Conservation (phyloP, 1,140 invertebrate species). For the Catajapyx aquilonaris region DNA sequence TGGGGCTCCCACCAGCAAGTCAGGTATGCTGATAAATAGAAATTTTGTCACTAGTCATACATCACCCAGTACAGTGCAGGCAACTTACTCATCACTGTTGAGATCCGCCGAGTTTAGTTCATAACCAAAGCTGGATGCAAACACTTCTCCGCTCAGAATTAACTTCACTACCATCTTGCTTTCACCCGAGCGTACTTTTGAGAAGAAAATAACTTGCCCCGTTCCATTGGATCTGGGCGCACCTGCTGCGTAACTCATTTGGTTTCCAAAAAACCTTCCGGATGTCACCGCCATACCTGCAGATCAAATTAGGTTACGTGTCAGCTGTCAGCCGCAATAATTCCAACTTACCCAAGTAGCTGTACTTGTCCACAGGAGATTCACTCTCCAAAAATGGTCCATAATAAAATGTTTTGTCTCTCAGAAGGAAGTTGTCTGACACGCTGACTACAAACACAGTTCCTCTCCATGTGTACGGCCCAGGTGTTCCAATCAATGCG, state of each 20-base stretch:
- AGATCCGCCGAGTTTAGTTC: constrained; percentile 62
- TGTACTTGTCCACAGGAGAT: constrained; percentile 67
- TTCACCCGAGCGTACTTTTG: constrained; percentile 23
- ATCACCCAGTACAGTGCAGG: constrained; percentile 1
- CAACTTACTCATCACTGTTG: constrained; percentile 57
- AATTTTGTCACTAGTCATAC: not conserved
- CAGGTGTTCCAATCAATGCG: constrained; percentile 63
- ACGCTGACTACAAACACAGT: constrained; percentile 61
- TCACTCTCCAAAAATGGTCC: constrained; percentile 37
- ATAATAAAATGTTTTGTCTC: constrained; percentile 58
- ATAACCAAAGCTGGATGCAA: constrained; percentile 75
- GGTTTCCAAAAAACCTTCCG: constrained; percentile 45
- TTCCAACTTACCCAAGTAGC: constrained; percentile 47
- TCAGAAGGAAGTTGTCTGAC: constrained; percentile 44
- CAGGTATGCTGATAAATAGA: constrained; percentile 37
- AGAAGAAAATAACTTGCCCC: constrained; percentile 67
- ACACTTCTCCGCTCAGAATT: constrained; percentile 57
- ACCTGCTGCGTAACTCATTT: constrained; percentile 53
- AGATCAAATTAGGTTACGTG: constrained; percentile 3
- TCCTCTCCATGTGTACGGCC: constrained; percentile 69
- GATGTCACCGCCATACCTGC: constrained; percentile 64
- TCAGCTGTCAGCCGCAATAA: constrained; percentile 5
- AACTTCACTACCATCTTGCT: constrained; percentile 33
- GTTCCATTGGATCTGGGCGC: constrained; percentile 65
- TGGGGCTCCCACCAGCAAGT: constrained; percentile 75